These are phyloP conservation scores for Ciconia stormi DNA, from an alignment of 2,113 vertebrate species.

Conservation along the genomic window DNA sequence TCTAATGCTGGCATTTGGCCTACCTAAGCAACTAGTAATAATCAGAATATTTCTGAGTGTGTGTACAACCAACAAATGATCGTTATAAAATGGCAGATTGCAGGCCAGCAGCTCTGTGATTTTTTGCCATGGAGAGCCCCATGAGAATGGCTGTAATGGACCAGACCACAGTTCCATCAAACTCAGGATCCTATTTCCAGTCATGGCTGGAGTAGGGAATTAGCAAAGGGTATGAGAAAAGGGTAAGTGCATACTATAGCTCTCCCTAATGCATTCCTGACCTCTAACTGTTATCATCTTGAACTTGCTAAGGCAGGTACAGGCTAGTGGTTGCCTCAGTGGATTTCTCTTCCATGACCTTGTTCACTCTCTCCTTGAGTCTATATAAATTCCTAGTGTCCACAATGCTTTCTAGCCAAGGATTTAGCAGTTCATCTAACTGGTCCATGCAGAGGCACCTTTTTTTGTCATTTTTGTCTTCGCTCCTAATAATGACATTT, in stretches of 20 bases:
- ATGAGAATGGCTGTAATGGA: neutral
- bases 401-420: neutral
- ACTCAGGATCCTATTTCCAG: neutral
- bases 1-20: neutral
- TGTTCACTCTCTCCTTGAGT: neutral
- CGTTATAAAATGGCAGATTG: neutral
- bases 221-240: neutral
- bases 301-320: neutral
- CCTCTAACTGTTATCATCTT: neutral
- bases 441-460: neutral
- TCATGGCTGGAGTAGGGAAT: neutral
- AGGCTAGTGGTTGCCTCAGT: neutral
- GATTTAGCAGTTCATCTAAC: neutral
- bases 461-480: neutral
- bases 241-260: neutral
- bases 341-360: neutral
- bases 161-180: neutral
- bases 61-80: neutral
- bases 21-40: neutral
- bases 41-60: neutral
- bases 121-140: neutral
- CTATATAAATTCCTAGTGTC: neutral
- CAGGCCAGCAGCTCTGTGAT: neutral
- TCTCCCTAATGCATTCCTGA: neutral
- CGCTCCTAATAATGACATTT: neutral